Evolutionary conservation across 1,140 invertebrate genomes (phyloP), one percentile per base, ranked within the genome.

Genomic region (Pogonomyrmex californicus): DNA sequence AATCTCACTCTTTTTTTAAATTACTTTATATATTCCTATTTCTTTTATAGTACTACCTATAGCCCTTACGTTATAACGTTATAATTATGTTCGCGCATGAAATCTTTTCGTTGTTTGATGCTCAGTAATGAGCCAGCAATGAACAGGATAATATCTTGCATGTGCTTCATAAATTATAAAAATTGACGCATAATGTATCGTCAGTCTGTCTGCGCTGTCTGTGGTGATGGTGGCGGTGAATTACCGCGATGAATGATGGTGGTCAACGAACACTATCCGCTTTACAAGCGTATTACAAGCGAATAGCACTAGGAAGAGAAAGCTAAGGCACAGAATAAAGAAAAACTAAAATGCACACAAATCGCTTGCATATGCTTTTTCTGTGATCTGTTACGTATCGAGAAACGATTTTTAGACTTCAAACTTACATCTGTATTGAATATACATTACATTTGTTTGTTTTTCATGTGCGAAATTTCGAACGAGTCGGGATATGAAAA

Each of bases 141-240:
- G 51, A 82, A 60, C 76, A 78, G 73, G 85, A 83, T 36, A 17
- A 79, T 9, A 44, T 71, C 36, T 89, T 91, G 87, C 83, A 91
- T 91, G 87, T 51, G 89, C 85, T 91, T 88, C 49, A 82, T 62
- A 82, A 78, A 87, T 68, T 71, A 82, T 86, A 86, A 81, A 23
- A 38, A 88, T 86, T 86, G 70, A 76, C 49, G 62, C 85, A 58
- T 78, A 86, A 88, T 82, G 79, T 87, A 71, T 82, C 85, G 65
- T 73, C 75, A 81, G 51, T 87, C 73, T 76, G 87, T 90, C 54
- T 92, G 91, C 85, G 91, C 88, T 92, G 89, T 83, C 86, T 93
- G 87, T 70, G 91, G 86, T 92, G 91, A 87, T 94, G 93, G 91
- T 93, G 93, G 91, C 91, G 92, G 89, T 90, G 89, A 23, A 23